These are phyloP conservation scores for Glomeris maerens DNA, from an alignment of 1,140 invertebrate genomes.

Conservation along the genomic window DNA sequence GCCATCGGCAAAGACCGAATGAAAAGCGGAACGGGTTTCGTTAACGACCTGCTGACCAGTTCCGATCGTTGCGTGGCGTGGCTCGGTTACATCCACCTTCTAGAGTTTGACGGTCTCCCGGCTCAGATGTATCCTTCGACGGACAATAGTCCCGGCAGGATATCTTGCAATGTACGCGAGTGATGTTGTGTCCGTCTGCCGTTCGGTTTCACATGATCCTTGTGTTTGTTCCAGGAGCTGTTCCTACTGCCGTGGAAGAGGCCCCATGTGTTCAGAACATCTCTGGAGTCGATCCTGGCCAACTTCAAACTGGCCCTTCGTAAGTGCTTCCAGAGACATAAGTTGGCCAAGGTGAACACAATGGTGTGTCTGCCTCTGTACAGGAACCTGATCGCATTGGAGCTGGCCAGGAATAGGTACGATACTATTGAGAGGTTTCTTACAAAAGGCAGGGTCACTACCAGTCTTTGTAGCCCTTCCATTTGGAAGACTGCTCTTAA, in stretches of 20 bases:
- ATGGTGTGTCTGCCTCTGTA: neutral
- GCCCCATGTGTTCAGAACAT: neutral
- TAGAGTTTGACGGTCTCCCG: neutral
- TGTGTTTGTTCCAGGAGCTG: neutral
- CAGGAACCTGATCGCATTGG: neutral
- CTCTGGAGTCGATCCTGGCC: neutral
- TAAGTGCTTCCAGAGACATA: neutral
- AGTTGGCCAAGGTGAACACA: neutral
- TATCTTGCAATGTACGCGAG: constrained; percentile 2
- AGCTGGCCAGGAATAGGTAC: neutral
- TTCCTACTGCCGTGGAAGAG: constrained; percentile 1
- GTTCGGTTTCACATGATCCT: neutral
- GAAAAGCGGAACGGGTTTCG: neutral
- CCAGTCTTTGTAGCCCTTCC: neutral
- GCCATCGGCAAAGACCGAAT: too few species aligned
- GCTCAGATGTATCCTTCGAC: neutral
- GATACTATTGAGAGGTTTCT: neutral
- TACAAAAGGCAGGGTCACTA: neutral
- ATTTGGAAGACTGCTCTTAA: too few species aligned
- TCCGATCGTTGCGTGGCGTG: constrained; percentile 3
- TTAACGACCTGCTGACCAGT: neutral
- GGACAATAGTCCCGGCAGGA: neutral
- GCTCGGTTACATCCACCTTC: neutral
- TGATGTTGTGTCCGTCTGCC: too few species aligned
- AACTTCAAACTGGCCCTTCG: neutral